Evolutionary conservation across 1,140 invertebrate species (phyloP).

Genomic region (Teleogryllus occipitalis): DNA sequence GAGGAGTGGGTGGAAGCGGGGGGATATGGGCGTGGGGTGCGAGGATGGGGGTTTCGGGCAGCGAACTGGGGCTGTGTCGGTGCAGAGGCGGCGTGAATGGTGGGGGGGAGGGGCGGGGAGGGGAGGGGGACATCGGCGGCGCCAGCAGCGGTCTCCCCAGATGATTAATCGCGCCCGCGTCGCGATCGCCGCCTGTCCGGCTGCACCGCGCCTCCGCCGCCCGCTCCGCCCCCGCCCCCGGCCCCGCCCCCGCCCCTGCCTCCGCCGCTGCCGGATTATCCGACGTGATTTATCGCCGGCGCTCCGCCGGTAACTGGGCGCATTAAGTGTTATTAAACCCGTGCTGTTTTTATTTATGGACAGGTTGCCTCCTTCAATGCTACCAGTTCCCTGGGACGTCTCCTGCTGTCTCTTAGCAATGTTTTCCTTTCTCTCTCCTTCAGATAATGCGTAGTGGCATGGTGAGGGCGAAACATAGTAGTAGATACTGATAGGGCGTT

Average conservation of each 20-base stretch:
- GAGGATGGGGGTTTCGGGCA: neutral
- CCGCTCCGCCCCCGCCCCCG: too few relatives aligned
- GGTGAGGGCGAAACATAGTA: neutral
- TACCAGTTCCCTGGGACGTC: neutral
- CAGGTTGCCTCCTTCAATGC: neutral
- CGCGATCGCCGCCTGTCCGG: neutral
- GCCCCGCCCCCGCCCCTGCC: too few relatives aligned
- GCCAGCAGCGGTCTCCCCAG: neutral
- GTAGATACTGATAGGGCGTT: too few relatives aligned
- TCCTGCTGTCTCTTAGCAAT: neutral
- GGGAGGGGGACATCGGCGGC: neutral
- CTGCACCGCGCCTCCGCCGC: too few relatives aligned
- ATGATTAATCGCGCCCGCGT: neutral
- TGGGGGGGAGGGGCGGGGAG: too few relatives aligned
- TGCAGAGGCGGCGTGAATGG: too few relatives aligned
- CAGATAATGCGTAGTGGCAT: neutral
- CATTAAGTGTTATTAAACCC: conserved; percentile 5
- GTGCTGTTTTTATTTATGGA: neutral
- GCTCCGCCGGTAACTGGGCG: neutral
- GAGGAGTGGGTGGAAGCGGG: neutral
- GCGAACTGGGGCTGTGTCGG: neutral
- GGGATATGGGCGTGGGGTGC: neutral
- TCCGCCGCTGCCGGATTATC: neutral
- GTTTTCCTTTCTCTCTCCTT: neutral
- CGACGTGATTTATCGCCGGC: neutral